A percentile compares a stretch with the other conserved stretches of the same genome.
These are phyloP conservation scores for Psittacula cyanocephala DNA, from an alignment of 2,113 vertebrate genomes.

Conservation along the genomic window DNA sequence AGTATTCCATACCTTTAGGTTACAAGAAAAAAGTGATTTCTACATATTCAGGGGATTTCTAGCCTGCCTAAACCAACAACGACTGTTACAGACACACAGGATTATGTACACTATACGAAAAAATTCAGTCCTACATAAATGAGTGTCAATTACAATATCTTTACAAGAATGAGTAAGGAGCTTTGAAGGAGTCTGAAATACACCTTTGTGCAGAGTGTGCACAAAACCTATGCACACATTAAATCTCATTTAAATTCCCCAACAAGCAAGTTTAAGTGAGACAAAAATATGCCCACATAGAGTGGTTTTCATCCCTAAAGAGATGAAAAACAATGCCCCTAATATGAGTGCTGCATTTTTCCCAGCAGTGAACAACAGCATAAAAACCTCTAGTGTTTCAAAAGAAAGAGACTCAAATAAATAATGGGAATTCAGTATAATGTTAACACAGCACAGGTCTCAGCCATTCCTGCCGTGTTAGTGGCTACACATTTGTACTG, in stretches of 20 bases:
- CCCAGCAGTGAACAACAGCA: neutral
- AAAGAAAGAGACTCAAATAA: neutral
- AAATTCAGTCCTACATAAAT: constrained; percentile 7
- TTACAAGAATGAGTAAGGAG: constrained; percentile 31
- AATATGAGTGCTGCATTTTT: constrained; percentile 21
- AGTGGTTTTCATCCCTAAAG: constrained; percentile 15
- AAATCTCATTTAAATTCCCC: constrained; percentile 15
- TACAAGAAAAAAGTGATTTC: constrained; percentile 33
- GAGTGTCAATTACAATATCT: neutral
- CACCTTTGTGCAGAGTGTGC: neutral
- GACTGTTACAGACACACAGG: neutral
- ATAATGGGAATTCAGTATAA: constrained; percentile 70
- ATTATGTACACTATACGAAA: constrained; percentile 63
- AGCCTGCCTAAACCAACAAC: neutral
- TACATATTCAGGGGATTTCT: constrained; percentile 48
- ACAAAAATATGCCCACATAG: neutral
- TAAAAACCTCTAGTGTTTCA: neutral
- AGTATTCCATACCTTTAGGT: neutral
- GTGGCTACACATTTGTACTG: constrained; percentile 89
- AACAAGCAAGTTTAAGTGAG: neutral
- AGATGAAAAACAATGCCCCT: constrained; percentile 59
- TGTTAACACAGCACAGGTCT: constrained; percentile 82
- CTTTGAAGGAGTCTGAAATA: neutral
- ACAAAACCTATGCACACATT: neutral
- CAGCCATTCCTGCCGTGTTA: constrained; percentile 83